phyloP scores from a whole-genome alignment of 2,113 vertebrate genomes.

The Istiophorus platypterus region DNA sequence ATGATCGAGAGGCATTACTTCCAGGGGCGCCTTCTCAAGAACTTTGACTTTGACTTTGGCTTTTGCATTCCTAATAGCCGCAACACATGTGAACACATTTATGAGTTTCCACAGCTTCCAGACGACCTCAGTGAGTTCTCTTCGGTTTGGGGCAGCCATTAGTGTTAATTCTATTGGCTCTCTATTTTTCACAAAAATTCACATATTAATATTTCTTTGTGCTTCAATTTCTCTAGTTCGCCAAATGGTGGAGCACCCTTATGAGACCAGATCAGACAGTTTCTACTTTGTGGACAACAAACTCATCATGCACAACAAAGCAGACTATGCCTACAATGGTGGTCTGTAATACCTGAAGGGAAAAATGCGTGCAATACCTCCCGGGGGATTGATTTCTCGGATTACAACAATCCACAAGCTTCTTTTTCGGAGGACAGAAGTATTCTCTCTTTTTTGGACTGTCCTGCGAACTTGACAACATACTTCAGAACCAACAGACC shows the following conservation, averaged over 20 bases:
- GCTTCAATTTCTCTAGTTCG: conserved; percentile 83
- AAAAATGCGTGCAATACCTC: conserved; percentile 50
- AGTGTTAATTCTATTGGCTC: neutral
- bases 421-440: conserved; percentile 33
- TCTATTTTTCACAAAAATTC: neutral
- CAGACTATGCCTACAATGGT: conserved; percentile 97
- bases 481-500: conserved; percentile 44
- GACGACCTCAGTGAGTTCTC: conserved; percentile 93
- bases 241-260: conserved; percentile 96
- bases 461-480: conserved; percentile 43
- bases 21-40: conserved; percentile 95
- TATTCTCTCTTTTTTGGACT: conserved; percentile 44
- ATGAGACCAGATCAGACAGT: conserved; percentile 98
- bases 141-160: neutral
- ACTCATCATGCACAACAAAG: conserved; percentile 99
- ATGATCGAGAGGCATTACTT: conserved; percentile 99
- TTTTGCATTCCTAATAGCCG: conserved; percentile 99
- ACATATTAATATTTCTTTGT: conserved; percentile 6
- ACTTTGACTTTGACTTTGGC: conserved; percentile 98
- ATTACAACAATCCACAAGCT: conserved; percentile 28
- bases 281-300: conserved; percentile 99
- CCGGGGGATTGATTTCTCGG: conserved; percentile 29
- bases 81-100: conserved; percentile 99
- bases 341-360: conserved; percentile 86
- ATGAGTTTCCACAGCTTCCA: conserved; percentile 97